Evolutionary conservation across 1,140 invertebrate genomes (phyloP), one percentile per base, ranked within the genome.

Genomic region (Brachionus plicatilis): DNA sequence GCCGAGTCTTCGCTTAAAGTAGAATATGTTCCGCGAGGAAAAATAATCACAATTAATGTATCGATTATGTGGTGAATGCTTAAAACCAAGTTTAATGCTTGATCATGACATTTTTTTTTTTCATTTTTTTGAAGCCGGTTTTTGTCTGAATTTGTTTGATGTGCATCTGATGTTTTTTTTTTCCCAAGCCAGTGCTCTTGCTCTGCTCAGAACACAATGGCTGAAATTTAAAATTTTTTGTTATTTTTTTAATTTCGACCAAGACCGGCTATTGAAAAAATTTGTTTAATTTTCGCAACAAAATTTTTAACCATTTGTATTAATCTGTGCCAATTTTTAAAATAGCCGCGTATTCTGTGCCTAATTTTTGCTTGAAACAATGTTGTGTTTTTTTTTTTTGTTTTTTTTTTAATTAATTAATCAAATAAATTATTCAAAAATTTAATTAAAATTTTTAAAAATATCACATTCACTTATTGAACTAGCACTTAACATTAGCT

Each of bases 21-120:
- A 50, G 43, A 76, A 24, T 76, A 76, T 76, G 72, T 76, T 29
- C 72, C 72, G 27, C 45, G 43, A 5, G 72, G 72, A 20, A 76
- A 76, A 76, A 76, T 76, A 20, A 76, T 76, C 1, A 76, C 72
- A 24, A 76, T 76, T 29, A 76, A 50, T 76, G 72, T 76, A 9
- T 76, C 72, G 29, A 76, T 76, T 27, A 76, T 76, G 72, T 76
- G 72, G 72, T 76, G 72, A 76, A 50, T 27, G 20, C 43, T 50
- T 29, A 76, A 50, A 72, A 50, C 43, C 43, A 76, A 47, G 43
- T 24, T 6, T 47, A 45, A 75, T 17, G 9, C 33, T 68, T 68
- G 27, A 72, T 17, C 68, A 72, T 72, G 37, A 72, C 37, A 45
- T 20, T 41, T 43, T 72, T 72, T 72, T 72, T 72, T 43, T 0